phyloP scores from a whole-genome alignment of 2,113 vertebrate genomes.

The Chlorodrepanis virens region DNA sequence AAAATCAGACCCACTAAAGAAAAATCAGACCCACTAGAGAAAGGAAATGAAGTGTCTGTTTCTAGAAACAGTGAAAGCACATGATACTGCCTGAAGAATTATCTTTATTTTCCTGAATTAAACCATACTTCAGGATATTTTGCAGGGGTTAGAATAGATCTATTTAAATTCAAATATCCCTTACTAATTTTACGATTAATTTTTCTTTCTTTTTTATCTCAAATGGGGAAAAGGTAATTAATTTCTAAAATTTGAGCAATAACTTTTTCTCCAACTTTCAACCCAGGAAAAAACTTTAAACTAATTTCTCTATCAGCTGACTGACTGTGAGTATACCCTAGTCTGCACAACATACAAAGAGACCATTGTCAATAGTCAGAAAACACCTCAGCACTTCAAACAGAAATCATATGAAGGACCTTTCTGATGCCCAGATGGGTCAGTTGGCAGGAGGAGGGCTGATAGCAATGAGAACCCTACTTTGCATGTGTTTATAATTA shows the following conservation, averaged over 20 bases:
- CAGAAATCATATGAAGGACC: slow-evolving; percentile 21
- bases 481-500: not conserved
- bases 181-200: not conserved
- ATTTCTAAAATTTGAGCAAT: not conserved
- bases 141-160: rapidly evolving
- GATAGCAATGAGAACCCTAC: not conserved
- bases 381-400: not conserved
- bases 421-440: not conserved
- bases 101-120: not conserved
- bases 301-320: not conserved
- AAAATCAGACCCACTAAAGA: not conserved
- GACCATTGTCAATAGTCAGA: not conserved
- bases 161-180: not conserved
- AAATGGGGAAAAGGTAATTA: not conserved
- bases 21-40: not conserved
- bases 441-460: not conserved
- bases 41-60: not conserved
- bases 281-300: not conserved
- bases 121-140: not conserved
- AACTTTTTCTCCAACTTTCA: not conserved
- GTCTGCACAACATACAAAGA: not conserved
- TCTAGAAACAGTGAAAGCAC: not conserved
- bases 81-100: not conserved
- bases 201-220: not conserved
- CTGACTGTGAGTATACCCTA: not conserved